phyloP scores from a whole-genome alignment of 2,888 invertebrate species.

The Oegoconia quadripuncta region DNA sequence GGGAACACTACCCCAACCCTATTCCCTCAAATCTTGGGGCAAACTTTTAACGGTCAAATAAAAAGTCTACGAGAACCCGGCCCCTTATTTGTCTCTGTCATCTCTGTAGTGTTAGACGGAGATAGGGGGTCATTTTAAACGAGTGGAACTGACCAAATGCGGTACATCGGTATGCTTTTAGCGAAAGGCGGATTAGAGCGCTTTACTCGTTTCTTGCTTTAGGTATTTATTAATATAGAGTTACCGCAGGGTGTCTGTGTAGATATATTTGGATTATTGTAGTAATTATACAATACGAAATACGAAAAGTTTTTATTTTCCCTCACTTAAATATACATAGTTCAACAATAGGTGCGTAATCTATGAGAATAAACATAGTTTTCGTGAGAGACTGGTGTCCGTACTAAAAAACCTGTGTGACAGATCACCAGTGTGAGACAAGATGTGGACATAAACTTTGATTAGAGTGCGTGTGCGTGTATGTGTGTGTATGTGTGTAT shows the following conservation, averaged over 20 bases:
- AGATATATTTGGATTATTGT: no score
- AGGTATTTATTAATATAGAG: not conserved
- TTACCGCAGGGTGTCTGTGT: not conserved
- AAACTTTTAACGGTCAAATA: slow-evolving; percentile 40
- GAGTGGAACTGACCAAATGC: slow-evolving; percentile 40
- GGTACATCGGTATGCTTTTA: slow-evolving; percentile 54
- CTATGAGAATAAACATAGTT: no score
- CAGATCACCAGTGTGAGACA: no score
- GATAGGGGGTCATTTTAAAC: slow-evolving; percentile 26
- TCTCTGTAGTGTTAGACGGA: slow-evolving; percentile 19
- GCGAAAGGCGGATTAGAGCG: slow-evolving; percentile 34
- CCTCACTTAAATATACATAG: no score
- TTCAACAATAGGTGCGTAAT: no score
- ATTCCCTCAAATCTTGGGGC: slow-evolving; percentile 27
- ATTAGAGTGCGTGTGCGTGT: no score
- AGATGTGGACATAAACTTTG: no score
- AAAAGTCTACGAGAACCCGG: slow-evolving; percentile 21
- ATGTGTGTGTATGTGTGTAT: no score
- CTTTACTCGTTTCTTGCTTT: slow-evolving; percentile 6
- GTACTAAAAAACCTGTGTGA: no score
- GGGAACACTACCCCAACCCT: not conserved
- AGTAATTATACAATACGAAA: no score
- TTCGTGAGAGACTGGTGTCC: no score
- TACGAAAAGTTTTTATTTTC: no score
- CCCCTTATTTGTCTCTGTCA: slow-evolving; percentile 22